Percentiles rank a stretch among this genome's conserved stretches.
These are phyloP conservation scores for Drosophila nasuta DNA, from an alignment of 1,140 invertebrate genomes.

Conservation along the genomic window DNA sequence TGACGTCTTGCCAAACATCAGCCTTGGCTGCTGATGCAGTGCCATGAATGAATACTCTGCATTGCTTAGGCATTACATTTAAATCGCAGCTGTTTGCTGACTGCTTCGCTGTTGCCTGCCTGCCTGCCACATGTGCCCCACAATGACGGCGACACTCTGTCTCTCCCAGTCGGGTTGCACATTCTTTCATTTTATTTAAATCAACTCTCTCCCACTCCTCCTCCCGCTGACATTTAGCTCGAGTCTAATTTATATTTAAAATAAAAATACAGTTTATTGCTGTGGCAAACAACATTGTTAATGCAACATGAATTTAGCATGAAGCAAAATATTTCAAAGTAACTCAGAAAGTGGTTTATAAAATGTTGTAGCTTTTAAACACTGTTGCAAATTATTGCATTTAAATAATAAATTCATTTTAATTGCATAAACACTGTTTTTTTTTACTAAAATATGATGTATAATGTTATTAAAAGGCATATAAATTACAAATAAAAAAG, in stretches of 20 bases:
- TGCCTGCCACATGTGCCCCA: conserved; percentile 9
- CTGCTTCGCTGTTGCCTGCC: too few species aligned
- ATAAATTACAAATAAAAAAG: too few species aligned
- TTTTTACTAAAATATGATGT: too few species aligned
- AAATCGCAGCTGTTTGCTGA: conserved; percentile 32
- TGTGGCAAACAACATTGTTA: too few species aligned
- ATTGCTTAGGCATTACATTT: conserved; percentile 55
- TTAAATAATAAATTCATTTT: too few species aligned
- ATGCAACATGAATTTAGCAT: too few species aligned
- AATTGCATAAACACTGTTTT: too few species aligned
- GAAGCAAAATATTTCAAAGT: too few species aligned
- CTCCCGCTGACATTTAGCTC: conserved; percentile 7
- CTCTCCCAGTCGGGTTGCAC: conserved; percentile 23
- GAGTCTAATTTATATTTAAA: conserved; percentile 64
- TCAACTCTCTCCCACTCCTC: neutral
- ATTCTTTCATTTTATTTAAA: conserved; percentile 22
- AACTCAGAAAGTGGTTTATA: too few species aligned
- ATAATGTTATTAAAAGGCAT: too few species aligned
- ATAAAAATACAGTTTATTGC: conserved; percentile 7
- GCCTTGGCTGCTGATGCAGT: neutral
- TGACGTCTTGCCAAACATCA: conserved; percentile 18
- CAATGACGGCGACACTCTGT: conserved; percentile 4
- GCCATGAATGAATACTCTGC: neutral
- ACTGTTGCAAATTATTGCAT: too few species aligned
- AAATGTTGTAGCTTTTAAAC: too few species aligned